Percentiles rank a stretch among this genome's conserved stretches.
These are phyloP conservation scores for Autographa pulchrina DNA, from an alignment of 2,888 invertebrate species.

Conservation along the genomic window DNA sequence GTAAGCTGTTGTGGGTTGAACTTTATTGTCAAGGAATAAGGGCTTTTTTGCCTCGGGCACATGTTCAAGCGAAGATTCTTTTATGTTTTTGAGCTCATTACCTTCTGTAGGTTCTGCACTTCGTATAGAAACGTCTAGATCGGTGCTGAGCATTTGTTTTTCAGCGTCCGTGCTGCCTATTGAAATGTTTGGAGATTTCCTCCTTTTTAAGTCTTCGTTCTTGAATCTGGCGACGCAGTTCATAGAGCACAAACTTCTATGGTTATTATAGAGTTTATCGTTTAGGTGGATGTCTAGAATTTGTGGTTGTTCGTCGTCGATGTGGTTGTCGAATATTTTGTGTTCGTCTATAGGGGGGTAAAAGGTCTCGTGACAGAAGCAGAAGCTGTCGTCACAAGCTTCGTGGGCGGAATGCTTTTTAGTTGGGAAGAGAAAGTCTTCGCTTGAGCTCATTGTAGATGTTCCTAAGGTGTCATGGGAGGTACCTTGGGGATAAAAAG, in stretches of 20 bases:
- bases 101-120: conserved; percentile 33
- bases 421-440: conserved; percentile 29
- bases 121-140: conserved; percentile 66
- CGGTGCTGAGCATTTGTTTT: conserved; percentile 71
- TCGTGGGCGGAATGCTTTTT: neutral
- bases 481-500: conserved; percentile 61
- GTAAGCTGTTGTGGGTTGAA: conserved; percentile 63
- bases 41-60: conserved; percentile 15
- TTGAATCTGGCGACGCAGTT: conserved; percentile 63
- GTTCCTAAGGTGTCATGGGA: conserved; percentile 56
- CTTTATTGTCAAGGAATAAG: conserved; percentile 45
- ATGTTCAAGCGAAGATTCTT: conserved; percentile 10
- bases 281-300: conserved; percentile 17
- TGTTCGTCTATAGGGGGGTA: conserved; percentile 7
- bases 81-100: conserved; percentile 19
- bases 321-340: neutral
- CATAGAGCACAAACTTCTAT: conserved; percentile 72
- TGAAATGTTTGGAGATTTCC: conserved; percentile 57
- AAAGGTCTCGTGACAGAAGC: conserved; percentile 17
- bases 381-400: conserved; percentile 14
- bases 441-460: conserved; percentile 53
- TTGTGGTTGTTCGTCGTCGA: conserved; percentile 17
- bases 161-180: conserved; percentile 66
- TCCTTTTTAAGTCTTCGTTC: conserved; percentile 39
- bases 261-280: conserved; percentile 14